phyloP scores from a whole-genome alignment of 1,140 invertebrate genomes.

The Reticulitermes speratus region DNA sequence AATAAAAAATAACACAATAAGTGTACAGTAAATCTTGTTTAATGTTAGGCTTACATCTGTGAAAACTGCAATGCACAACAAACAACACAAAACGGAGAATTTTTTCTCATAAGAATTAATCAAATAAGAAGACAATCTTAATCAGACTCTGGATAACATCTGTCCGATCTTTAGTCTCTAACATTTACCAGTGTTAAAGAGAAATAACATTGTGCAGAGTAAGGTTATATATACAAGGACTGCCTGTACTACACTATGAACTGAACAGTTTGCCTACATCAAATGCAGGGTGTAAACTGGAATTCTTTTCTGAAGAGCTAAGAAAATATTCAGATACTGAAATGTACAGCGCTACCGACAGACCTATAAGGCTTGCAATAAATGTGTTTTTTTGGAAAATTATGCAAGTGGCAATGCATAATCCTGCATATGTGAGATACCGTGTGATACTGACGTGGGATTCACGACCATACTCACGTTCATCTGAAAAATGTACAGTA shows the following conservation, averaged over 20 bases:
- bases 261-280: not conserved
- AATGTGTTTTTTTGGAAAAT: conserved; percentile 75
- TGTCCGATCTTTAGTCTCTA: too few species aligned
- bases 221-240: too few species aligned
- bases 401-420: conserved; percentile 77
- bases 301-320: conserved; percentile 1
- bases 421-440: conserved; percentile 76
- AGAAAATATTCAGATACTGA: conserved; percentile 72
- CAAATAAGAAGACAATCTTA: too few species aligned
- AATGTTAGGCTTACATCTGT: too few species aligned
- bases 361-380: conserved; percentile 69
- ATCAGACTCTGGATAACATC: too few species aligned
- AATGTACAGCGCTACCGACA: conserved; percentile 74
- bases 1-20: too few species aligned
- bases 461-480: conserved; percentile 47
- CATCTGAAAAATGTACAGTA: conserved; percentile 47
- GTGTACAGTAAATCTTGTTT: too few species aligned
- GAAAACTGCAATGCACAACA: too few species aligned
- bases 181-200: too few species aligned
- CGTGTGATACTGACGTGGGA: conserved; percentile 61
- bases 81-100: too few species aligned
- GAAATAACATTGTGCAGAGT: too few species aligned
- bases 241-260: not conserved
- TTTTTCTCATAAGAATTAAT: too few species aligned
- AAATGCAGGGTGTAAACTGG: not conserved